phyloP scores from a whole-genome alignment of 2,113 vertebrate species.

The Neodontobutis hainanensis region DNA sequence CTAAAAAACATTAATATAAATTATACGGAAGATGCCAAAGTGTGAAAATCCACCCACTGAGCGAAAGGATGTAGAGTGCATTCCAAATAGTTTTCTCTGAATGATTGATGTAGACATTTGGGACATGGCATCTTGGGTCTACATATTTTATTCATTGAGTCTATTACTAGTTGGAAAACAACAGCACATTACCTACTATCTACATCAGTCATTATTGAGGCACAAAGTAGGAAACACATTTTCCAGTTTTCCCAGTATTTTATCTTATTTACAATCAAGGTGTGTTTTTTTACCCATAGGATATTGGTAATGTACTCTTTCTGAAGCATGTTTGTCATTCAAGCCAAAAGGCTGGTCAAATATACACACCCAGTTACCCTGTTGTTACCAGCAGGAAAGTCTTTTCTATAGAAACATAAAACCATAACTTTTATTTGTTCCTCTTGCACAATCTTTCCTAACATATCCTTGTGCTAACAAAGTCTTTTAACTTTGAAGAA shows the following conservation, averaged over 20 bases:
- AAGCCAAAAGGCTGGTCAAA: constrained; percentile 39
- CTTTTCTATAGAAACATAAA: constrained; percentile 29
- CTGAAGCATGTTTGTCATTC: constrained; percentile 26
- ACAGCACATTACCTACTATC: background rate
- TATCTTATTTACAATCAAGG: background rate
- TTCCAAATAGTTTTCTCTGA: background rate
- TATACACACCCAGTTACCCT: constrained; percentile 55
- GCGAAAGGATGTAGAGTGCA: background rate
- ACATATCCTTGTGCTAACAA: constrained; percentile 9
- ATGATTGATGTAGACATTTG: background rate
- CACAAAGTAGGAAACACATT: background rate
- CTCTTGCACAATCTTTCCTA: constrained; percentile 24
- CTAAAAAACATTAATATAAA: background rate
- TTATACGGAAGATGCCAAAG: background rate
- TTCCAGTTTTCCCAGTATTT: background rate
- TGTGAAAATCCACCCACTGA: background rate
- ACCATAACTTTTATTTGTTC: constrained; percentile 23
- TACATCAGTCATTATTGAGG: constrained; percentile 1
- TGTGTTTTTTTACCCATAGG: background rate
- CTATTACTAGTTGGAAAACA: background rate
- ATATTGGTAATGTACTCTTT: background rate
- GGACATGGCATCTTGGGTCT: background rate
- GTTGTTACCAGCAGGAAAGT: constrained; percentile 50
- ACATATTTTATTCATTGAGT: background rate
- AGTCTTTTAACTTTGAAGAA: background rate